Evolutionary conservation across 1,140 invertebrate species (phyloP).

Genomic region (Scylla paramamosain): DNA sequence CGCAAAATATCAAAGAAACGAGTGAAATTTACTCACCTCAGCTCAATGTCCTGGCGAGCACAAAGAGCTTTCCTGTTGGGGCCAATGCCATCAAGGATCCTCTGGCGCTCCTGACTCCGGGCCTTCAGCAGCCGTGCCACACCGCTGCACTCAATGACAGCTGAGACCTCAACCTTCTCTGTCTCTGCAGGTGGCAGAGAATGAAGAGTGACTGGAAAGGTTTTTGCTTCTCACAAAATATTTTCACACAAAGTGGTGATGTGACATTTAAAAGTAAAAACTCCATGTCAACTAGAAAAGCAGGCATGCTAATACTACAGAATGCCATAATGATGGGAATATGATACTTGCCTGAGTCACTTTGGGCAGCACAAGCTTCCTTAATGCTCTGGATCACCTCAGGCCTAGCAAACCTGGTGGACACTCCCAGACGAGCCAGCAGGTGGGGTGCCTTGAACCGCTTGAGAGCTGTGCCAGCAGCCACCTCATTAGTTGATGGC

Average conservation of each 20-base stretch:
- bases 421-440: conserved; percentile 67
- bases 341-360: conserved; percentile 43
- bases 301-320: not conserved
- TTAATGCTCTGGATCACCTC: conserved; percentile 62
- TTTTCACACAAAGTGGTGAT: not conserved
- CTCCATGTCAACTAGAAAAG: not conserved
- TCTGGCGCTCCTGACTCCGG: conserved; percentile 37
- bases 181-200: conserved; percentile 13
- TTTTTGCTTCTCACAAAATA: not conserved
- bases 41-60: conserved; percentile 72
- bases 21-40: conserved; percentile 55
- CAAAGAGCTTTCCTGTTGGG: conserved; percentile 71
- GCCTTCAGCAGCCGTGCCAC: conserved; percentile 65
- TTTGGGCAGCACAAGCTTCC: conserved; percentile 32
- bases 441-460: conserved; percentile 65
- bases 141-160: conserved; percentile 58
- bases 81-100: conserved; percentile 67
- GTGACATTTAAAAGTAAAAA: not conserved
- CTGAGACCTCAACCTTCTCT: conserved; percentile 46
- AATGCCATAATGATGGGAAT: not conserved
- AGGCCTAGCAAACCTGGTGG: conserved; percentile 68
- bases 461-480: conserved; percentile 64
- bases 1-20: no score
- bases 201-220: not conserved
- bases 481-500: conserved; percentile 56